Conservation (phyloP, 2,113 vertebrate genomes). For the Sapayoa aenigma region DNA sequence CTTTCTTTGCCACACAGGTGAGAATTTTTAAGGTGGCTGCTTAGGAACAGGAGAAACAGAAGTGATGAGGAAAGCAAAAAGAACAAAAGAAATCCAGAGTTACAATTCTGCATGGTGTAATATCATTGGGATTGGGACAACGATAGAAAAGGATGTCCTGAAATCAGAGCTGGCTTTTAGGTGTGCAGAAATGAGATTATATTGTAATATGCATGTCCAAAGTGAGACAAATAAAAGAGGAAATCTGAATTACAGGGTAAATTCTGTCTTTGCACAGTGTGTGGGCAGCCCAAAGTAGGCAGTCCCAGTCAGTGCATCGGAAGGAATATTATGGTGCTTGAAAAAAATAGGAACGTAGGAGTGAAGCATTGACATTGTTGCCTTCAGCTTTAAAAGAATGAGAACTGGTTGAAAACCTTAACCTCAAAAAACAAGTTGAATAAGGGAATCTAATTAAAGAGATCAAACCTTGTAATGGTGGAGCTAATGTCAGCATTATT, state of each 20-base stretch:
- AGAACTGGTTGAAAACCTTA: slow-evolving; percentile 17
- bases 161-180: background rate
- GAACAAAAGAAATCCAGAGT: background rate
- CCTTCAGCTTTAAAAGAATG: slow-evolving; percentile 1
- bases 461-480: slow-evolving; percentile 41
- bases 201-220: background rate
- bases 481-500: slow-evolving; percentile 69
- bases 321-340: background rate
- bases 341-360: background rate
- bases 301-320: background rate
- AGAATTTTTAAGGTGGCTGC: background rate
- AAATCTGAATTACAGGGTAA: background rate
- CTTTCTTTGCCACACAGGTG: background rate
- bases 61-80: background rate
- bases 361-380: background rate
- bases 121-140: background rate
- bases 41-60: background rate
- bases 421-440: slow-evolving; percentile 20
- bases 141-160: background rate
- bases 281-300: background rate
- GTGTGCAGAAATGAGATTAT: background rate
- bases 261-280: background rate
- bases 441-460: slow-evolving; percentile 58
- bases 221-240: background rate
- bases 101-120: background rate